Evolutionary conservation across 2,113 vertebrate genomes (phyloP), one percentile per base, ranked within the genome.

Genomic region (Lasiurus borealis): DNA sequence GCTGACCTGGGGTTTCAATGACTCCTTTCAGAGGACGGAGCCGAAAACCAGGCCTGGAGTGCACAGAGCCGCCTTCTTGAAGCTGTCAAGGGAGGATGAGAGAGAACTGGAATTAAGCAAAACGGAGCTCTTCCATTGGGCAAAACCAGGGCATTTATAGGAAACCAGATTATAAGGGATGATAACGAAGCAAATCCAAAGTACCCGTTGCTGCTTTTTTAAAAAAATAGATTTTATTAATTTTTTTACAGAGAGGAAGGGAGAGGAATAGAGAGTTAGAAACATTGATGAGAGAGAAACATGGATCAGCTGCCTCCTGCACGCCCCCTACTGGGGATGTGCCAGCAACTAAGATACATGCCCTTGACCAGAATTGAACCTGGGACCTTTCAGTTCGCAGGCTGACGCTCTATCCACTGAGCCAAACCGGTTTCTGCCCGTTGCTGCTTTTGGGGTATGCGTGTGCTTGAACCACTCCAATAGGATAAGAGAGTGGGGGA

Each of bases 1-100:
- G 90, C 68, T 64, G 23, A 7, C 68, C n/a, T 9, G 31, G 54
- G 64, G 18, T 94, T 81, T 95, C 94, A 88, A 62, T 96, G 88
- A 88, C 91, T 76, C 46, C 62, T 97, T 97, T 96, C 86, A 96
- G 66, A 94, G 73, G 57, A 89, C 36, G 16, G 57, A 91, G 81
- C 80, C 50, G 81, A 91, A 97, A 93, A 64, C 48, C 91, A 96
- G 87, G 95, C 68, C 11, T 46, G 50, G 64, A 86, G 16, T 75
- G 90, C 69, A 93, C 68, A 72, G 14, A 69, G 31, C 48, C 29
- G 10, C 81, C 86, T 93, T 88, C 73, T 87, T 75, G n/a, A 87
- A 68, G 52, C 25, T 82, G 85, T 85, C 76, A 85, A 82, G 64
- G 29, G 34, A 87, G 2, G 50, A 29, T 57, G 78, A 89, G 72